Evolutionary conservation across 92 coral and sea anemone genomes (phyloP), one percentile per base, ranked within the genome.

Genomic region (Zoanthus gigantus): DNA sequence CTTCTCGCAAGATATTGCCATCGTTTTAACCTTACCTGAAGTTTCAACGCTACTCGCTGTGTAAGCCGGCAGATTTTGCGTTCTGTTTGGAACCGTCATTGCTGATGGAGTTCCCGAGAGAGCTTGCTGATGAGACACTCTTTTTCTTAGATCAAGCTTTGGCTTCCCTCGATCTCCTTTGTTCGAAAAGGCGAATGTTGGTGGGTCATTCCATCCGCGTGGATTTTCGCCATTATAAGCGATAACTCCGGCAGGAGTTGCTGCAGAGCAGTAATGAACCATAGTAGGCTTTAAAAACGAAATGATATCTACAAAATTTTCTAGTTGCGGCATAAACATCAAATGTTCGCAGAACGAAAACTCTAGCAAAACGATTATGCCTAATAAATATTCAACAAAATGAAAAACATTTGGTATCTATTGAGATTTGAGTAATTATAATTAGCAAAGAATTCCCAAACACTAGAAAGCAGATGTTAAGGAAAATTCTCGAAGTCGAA

Each of bases 141-240:
- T 87, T 82, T 97, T 97, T 79, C 99, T 86, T 83, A 97, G 93
- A 88, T 97, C 99, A 65, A 97, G 91, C 88, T 97, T 97, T 6
- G 99, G 98, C 57, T 86, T 92, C 76, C 89, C 89, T 57, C 92
- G 91, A 31, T 83, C 90, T 28, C 93, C 89, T 78, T 89, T 92
- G 63, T 92, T 88, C 18, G 92, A 86, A 74, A 93, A 97, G 11
- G 98, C 94, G 67, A 97, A 91, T 5, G 99, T 97, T 78, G 99
- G 99, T 52, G 99, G 99, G 66, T 97, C 99, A 69, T 97, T 97
- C 99, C 99, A 97, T 54, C 99, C 99, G 42, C 99, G 94, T 47
- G 98, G 93, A 17, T 98, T 95, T 89, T 97, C 99, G 68, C 98
- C 95, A 88, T 97, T 97, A 84, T 97, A 97, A 48, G 99, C 93